Conservation (phyloP, 2,797 vertebrate species). For the Microctenopoma lineatum region DNA sequence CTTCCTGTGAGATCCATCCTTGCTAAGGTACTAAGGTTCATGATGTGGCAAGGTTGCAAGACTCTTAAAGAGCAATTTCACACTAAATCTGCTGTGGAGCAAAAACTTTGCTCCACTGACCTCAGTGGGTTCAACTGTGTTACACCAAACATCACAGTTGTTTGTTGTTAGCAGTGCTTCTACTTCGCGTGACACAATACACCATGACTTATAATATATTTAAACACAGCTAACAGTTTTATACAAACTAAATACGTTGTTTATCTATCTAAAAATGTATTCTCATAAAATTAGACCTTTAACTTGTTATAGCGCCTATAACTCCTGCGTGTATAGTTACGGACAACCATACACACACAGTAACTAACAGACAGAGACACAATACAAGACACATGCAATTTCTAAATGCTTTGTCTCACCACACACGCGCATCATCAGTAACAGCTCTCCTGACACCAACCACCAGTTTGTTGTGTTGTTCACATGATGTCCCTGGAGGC, state of each 20-base stretch:
- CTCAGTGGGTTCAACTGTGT: conserved; percentile 10
- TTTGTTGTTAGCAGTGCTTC: conserved; percentile 19
- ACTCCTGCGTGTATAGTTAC: neutral
- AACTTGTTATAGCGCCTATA: neutral
- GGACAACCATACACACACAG: too few species aligned
- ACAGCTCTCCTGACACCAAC: conserved; percentile 43
- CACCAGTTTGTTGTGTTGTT: conserved; percentile 51
- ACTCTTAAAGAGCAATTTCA: conserved; percentile 29
- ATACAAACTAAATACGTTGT: too few species aligned
- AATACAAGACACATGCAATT: neutral
- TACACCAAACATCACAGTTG: conserved; percentile 7
- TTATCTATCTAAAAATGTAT: too few species aligned
- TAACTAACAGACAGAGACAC: neutral
- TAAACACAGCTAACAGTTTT: neutral
- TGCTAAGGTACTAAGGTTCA: conserved; percentile 49
- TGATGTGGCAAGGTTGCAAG: conserved; percentile 20
- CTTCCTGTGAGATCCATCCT: conserved; percentile 34
- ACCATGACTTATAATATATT: neutral
- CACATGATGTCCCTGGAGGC: conserved; percentile 43
- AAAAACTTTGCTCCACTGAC: conserved; percentile 24
- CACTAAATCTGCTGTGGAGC: conserved; percentile 36
- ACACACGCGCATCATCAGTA: conserved; percentile 18
- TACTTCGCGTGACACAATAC: neutral
- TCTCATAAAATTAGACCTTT: neutral
- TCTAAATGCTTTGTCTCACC: conserved; percentile 32